These are phyloP conservation scores for Ellobium chinense DNA, from an alignment of 2,888 invertebrate species.

Conservation along the genomic window DNA sequence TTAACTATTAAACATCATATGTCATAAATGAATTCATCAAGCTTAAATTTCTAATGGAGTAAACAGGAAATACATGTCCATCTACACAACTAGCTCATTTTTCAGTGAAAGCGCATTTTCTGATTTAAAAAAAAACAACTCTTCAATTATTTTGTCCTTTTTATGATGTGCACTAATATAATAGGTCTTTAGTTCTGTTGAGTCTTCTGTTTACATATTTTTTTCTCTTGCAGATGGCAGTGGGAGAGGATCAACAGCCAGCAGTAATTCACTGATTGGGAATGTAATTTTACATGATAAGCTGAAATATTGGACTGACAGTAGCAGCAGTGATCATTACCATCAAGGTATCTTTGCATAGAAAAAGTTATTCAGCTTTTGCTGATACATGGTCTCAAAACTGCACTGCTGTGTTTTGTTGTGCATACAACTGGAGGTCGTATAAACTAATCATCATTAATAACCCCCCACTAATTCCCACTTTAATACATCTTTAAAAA, in stretches of 20 bases:
- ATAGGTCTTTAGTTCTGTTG: not conserved
- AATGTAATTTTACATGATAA: conserved; percentile 73
- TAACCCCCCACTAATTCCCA: too few relatives aligned
- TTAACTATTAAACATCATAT: too few relatives aligned
- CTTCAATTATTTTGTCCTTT: not conserved
- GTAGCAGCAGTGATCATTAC: conserved; percentile 63
- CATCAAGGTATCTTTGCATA: too few relatives aligned
- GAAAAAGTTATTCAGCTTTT: too few relatives aligned
- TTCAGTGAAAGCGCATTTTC: not conserved
- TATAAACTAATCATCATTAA: too few relatives aligned
- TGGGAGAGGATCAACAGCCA: conserved; percentile 62
- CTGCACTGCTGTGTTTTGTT: too few relatives aligned
- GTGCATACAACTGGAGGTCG: too few relatives aligned
- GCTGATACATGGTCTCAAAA: too few relatives aligned
- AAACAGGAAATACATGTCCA: too few relatives aligned
- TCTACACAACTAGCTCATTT: not conserved
- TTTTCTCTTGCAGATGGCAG: conserved; percentile 62
- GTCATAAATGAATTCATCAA: too few relatives aligned
- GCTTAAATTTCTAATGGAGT: too few relatives aligned
- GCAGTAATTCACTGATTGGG: conserved; percentile 62
- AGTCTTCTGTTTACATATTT: not conserved
- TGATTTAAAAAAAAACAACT: not conserved
- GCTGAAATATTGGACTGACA: conserved; percentile 69
- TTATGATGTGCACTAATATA: not conserved
- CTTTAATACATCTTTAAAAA: too few relatives aligned